These are phyloP conservation scores for Himalopsyche japonica DNA, from an alignment of 2,888 invertebrate genomes.

Conservation along the genomic window DNA sequence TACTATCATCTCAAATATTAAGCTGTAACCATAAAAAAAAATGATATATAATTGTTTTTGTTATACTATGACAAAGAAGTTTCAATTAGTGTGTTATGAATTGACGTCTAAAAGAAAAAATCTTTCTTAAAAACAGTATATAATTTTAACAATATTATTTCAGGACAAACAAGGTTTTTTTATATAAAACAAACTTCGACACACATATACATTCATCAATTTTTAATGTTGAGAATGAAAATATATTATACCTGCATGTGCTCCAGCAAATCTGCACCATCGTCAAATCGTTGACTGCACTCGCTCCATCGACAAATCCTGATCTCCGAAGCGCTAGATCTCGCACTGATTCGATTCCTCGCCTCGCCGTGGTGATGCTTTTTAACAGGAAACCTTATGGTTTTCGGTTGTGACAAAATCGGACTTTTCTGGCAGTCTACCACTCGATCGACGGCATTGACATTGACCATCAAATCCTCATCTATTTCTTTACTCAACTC, in stretches of 20 bases:
- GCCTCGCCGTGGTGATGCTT: conserved; percentile 43
- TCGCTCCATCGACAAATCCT: conserved; percentile 80
- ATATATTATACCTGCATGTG: conserved; percentile 73
- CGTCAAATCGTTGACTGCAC: conserved; percentile 77
- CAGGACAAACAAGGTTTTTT: too few species aligned
- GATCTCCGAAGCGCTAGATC: conserved; percentile 56
- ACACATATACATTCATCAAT: too few species aligned
- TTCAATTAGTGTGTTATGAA: too few species aligned
- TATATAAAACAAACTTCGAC: too few species aligned
- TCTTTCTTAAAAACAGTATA: too few species aligned
- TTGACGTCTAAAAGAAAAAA: too few species aligned
- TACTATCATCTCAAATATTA: too few species aligned
- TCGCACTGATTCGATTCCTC: conserved; percentile 51
- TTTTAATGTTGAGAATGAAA: not conserved
- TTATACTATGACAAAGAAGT: too few species aligned
- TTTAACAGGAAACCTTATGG: conserved; percentile 76
- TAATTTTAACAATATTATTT: too few species aligned
- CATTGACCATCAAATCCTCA: conserved; percentile 55
- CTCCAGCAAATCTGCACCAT: conserved; percentile 80
- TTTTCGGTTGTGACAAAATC: conserved; percentile 79
- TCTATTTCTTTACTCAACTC: conserved; percentile 55
- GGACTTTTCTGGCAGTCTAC: conserved; percentile 67
- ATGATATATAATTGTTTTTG: too few species aligned
- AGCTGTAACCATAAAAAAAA: too few species aligned
- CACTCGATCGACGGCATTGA: conserved; percentile 53